Base-by-base conservation (phyloP, 2,888 invertebrate species). In the Dasypolia templi region DNA sequence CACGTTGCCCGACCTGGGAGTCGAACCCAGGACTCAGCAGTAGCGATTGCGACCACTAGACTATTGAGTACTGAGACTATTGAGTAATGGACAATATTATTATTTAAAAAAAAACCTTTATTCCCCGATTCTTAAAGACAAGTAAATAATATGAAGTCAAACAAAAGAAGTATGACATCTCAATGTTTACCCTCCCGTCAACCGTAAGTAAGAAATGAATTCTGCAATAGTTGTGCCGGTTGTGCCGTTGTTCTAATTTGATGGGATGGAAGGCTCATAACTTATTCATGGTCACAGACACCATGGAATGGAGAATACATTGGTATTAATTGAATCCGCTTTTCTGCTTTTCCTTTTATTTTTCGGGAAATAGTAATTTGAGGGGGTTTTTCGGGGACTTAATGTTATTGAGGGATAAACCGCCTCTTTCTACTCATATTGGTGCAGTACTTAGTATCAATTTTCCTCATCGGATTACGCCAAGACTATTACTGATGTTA, bases 281-380 rank as follows among this genome's bases (percentile, higher is more conserved):
- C 70, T 87, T 83, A 86, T 86, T 87, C 83, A 87, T 77, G 64
- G 65, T 75, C 26, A 35, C 77, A 68, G 66, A 83, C 63, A 69
- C 85, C 74, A 73, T 69, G 72, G 66, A 74, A 71, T 58, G 46
- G 53, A 76, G 63, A 81, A 85, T 81, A 85, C 72, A 79, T 59
- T 76, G 71, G 69, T 73, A 85, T 78, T 86, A 86, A 86, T 86
- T 85, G 76, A 80, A 82, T 82, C 22, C 39, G 35, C 4, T 32
- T 46, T 59, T 12, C 14, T 29, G 46, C 17, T 32, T 59, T 59
- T 46, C 11, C 35, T 59, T 68, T 53, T 68, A 32, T 74, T 83
- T 70, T 71, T 29, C 44, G 5, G 59, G 44, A 6, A 44, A 70
- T 79, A 59, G 42, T 56, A 56, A 75, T 79, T 56, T 29, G 1